Evolutionary conservation across 2,113 vertebrate genomes (phyloP).

Genomic region (Lycaon pictus): DNA sequence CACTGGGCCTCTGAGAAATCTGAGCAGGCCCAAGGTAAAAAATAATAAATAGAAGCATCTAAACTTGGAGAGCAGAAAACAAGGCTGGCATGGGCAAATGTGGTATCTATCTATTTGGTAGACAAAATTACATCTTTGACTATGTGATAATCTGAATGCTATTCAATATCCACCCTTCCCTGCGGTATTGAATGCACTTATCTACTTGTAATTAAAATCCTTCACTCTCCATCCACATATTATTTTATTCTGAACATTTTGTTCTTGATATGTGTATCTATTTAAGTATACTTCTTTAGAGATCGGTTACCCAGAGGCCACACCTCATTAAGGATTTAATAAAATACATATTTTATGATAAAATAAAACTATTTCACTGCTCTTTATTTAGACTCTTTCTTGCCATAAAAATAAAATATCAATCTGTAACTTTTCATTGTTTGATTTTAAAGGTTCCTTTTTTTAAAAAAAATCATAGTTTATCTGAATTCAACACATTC

Average conservation of each 20-base stretch:
- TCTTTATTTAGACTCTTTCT: background rate
- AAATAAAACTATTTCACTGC: background rate
- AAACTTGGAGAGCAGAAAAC: background rate
- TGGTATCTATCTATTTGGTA: background rate
- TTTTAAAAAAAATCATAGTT: background rate
- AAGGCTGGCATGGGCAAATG: fast-evolving
- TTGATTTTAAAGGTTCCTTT: slow-evolving; percentile 39
- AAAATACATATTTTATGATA: background rate
- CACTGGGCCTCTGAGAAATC: background rate
- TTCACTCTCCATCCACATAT: background rate
- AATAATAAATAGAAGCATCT: background rate
- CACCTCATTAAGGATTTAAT: background rate
- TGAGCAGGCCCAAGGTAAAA: background rate
- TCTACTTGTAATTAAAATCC: background rate
- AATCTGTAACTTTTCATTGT: background rate
- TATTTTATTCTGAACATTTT: background rate
- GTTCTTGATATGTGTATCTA: background rate
- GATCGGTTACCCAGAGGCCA: background rate
- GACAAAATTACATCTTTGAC: background rate
- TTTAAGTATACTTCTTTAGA: background rate
- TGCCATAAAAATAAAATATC: slow-evolving; percentile 2
- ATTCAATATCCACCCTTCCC: background rate
- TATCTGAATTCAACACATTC: slow-evolving; percentile 76
- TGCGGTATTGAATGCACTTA: background rate
- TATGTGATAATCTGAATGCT: background rate